Conservation (phyloP, 2,888 invertebrate genomes). For the Troides helena region DNA sequence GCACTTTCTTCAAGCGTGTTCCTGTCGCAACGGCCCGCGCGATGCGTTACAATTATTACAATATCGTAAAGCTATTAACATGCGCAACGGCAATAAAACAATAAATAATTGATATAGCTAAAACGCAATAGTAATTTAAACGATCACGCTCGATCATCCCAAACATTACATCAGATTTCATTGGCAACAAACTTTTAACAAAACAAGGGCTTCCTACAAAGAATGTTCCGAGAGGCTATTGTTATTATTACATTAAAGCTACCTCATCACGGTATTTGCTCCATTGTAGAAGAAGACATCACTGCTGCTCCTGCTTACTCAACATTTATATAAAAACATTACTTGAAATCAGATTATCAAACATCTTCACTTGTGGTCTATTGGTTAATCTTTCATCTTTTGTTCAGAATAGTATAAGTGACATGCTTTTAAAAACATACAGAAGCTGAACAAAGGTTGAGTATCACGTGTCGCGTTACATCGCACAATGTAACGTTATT, state of each 20-base stretch:
- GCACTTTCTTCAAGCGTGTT: conserved; percentile 33
- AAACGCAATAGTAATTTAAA: conserved; percentile 19
- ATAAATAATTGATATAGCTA: conserved; percentile 20
- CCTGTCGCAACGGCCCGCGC: conserved; percentile 29
- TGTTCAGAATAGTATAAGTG: background rate
- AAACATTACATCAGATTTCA: too few species aligned
- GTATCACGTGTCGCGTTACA: background rate
- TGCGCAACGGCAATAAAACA: conserved; percentile 20
- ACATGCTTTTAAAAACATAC: background rate
- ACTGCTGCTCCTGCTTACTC: too few species aligned
- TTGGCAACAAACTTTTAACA: too few species aligned
- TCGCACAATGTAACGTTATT: background rate
- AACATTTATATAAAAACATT: too few species aligned
- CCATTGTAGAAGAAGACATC: too few species aligned
- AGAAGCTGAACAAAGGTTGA: background rate
- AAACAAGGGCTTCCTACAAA: too few species aligned
- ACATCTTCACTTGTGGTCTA: too few species aligned
- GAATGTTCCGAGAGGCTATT: too few species aligned
- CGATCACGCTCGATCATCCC: background rate
- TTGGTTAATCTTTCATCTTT: too few species aligned
- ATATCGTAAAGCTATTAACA: conserved; percentile 23
- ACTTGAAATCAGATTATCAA: too few species aligned
- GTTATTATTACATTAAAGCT: too few species aligned
- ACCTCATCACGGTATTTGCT: too few species aligned
- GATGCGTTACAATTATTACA: conserved; percentile 28